Evolutionary conservation across 2,797 vertebrate species (phyloP).

Genomic region (Peromyscus eremicus): DNA sequence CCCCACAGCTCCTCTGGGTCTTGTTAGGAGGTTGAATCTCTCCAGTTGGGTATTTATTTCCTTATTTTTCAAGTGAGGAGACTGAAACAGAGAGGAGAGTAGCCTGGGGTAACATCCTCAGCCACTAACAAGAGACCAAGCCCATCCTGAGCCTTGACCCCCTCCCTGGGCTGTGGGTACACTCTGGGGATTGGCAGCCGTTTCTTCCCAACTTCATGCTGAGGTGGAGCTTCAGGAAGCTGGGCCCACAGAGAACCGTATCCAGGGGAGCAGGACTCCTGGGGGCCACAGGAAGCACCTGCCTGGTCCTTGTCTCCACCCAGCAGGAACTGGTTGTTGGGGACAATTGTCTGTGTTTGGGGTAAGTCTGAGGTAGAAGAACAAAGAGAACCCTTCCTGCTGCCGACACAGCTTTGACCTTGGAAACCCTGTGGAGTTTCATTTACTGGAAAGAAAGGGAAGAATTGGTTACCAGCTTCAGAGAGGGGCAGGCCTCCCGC

Average conservation of each 20-base stretch:
- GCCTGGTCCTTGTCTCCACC: neutral
- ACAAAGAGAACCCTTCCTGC: conserved; percentile 73
- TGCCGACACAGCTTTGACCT: conserved; percentile 82
- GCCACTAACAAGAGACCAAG: neutral
- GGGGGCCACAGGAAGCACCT: conserved; percentile 12
- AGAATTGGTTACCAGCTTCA: conserved; percentile 82
- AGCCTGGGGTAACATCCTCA: neutral
- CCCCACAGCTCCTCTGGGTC: conserved; percentile 23
- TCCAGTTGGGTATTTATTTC: conserved; percentile 59
- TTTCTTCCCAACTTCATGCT: neutral
- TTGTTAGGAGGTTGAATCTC: conserved; percentile 41
- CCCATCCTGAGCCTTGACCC: neutral
- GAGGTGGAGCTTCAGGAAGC: conserved; percentile 37
- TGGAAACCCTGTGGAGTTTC: conserved; percentile 82
- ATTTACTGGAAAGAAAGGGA: conserved; percentile 68
- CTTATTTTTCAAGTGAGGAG: conserved; percentile 62
- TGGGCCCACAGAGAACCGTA: neutral
- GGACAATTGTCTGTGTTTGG: conserved; percentile 73
- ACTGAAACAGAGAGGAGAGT: conserved; percentile 25
- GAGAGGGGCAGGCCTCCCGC: conserved; percentile 81
- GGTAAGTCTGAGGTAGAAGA: conserved; percentile 76
- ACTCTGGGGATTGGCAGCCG: neutral
- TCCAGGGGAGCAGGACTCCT: conserved; percentile 54
- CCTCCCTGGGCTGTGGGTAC: neutral
- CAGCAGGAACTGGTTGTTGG: conserved; percentile 54